A percentile compares a stretch with the other conserved stretches of the same genome.
These are phyloP conservation scores for Engraulis encrasicolus DNA, from an alignment of 2,113 vertebrate species.

Conservation along the genomic window DNA sequence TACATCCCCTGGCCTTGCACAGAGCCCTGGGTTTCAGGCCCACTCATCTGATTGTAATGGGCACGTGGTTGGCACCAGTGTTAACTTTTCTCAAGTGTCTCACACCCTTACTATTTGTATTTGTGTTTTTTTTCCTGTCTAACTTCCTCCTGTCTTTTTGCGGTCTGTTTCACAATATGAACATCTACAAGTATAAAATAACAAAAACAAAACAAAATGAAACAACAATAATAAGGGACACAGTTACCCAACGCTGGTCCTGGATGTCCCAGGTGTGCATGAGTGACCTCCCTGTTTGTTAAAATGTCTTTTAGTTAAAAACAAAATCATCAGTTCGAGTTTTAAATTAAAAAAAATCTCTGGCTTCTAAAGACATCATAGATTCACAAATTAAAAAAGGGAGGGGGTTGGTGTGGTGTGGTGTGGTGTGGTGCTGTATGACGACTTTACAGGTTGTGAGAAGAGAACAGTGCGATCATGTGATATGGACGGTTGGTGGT, in stretches of 20 bases:
- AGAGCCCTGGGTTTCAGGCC: not conserved
- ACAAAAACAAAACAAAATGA: constrained; percentile 23
- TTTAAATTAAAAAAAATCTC: constrained; percentile 17
- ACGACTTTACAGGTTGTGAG: constrained; percentile 49
- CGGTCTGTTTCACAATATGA: constrained; percentile 25
- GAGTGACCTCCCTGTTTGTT: constrained; percentile 24
- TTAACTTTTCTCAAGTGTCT: not conserved
- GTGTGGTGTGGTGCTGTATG: not conserved
- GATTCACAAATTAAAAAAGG: constrained; percentile 32
- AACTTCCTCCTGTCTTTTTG: constrained; percentile 7
- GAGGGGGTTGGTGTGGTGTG: constrained; percentile 15
- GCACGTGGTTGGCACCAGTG: constrained; percentile 5
- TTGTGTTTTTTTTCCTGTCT: no score
- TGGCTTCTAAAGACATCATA: constrained; percentile 2
- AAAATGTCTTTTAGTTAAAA: constrained; percentile 33
- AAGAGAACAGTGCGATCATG: constrained; percentile 40
- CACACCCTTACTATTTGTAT: no score
- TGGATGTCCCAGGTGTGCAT: constrained; percentile 39
- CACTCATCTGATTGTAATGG: not conserved
- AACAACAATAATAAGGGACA: constrained; percentile 58
- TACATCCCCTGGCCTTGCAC: not conserved
- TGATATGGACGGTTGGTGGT: constrained; percentile 53
- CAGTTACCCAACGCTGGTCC: not conserved
- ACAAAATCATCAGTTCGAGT: constrained; percentile 1
- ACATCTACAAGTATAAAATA: constrained; percentile 34